Evolutionary conservation across 2,888 invertebrate species (phyloP).

Genomic region (Lepidonotus clava): DNA sequence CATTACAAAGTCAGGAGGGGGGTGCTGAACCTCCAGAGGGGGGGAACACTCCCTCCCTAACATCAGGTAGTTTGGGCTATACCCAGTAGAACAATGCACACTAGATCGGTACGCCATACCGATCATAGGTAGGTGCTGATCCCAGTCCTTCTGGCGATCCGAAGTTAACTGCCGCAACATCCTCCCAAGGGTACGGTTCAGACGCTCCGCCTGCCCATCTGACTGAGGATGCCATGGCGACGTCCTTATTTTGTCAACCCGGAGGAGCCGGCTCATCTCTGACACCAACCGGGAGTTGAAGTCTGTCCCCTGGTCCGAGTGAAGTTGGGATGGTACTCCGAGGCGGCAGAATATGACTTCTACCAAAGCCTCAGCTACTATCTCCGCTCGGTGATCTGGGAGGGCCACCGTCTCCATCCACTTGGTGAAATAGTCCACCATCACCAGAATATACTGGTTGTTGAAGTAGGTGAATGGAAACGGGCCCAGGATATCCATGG

Average conservation of each 20-base stretch:
- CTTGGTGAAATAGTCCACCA: not conserved
- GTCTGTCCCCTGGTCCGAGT: not conserved
- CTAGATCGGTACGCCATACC: not conserved
- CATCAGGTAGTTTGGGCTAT: not conserved
- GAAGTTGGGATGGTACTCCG: not conserved
- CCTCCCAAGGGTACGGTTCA: not conserved
- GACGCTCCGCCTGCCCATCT: not conserved
- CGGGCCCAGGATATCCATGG: not conserved
- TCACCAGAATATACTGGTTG: not conserved
- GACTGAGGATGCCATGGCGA: not conserved
- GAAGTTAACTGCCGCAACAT: not conserved
- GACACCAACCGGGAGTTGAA: not conserved
- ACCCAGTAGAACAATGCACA: not conserved
- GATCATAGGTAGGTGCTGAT: not conserved
- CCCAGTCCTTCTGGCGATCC: not conserved
- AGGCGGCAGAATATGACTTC: not conserved
- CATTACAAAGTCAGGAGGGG: not conserved
- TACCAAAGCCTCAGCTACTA: not conserved
- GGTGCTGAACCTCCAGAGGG: not conserved
- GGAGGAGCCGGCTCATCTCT: not conserved
- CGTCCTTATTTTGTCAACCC: not conserved
- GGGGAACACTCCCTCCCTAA: not conserved
- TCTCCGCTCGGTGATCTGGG: not conserved
- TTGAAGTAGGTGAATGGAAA: not conserved
- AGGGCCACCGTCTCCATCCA: not conserved